phyloP scores from a whole-genome alignment of 2,113 vertebrate species.

The Poecile atricapillus region DNA sequence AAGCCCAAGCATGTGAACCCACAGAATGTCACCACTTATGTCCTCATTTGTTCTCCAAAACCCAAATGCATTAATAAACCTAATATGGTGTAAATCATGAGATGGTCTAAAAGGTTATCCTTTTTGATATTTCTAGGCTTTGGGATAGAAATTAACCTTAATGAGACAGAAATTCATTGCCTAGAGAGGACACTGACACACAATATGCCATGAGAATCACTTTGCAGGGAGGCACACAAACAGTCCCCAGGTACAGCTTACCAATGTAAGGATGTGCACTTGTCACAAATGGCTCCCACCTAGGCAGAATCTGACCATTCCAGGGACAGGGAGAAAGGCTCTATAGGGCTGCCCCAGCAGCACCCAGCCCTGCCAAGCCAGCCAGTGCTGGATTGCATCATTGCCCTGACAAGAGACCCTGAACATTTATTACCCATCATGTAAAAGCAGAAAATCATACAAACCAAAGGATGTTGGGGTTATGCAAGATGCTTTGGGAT shows the following conservation, averaged over 20 bases:
- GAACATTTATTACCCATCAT: accelerated
- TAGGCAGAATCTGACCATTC: background rate
- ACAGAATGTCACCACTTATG: background rate
- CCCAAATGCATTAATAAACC: background rate
- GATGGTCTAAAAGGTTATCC: background rate
- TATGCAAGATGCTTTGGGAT: background rate
- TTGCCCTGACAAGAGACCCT: background rate
- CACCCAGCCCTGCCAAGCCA: background rate
- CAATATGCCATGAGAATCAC: background rate
- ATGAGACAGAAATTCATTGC: background rate
- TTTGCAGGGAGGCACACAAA: background rate
- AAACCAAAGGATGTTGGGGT: background rate
- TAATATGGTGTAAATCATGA: background rate
- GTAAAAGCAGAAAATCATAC: background rate
- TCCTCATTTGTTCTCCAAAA: background rate
- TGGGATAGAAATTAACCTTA: background rate
- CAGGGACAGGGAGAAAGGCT: background rate
- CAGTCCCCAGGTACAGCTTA: background rate
- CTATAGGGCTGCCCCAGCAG: accelerated
- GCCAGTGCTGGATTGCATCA: accelerated
- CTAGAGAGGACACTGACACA: background rate
- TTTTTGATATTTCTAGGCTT: background rate
- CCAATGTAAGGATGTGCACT: background rate
- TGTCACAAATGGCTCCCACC: background rate
- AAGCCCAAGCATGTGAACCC: background rate